Evolutionary conservation across 2,888 invertebrate genomes (phyloP).

Genomic region (Lasioglossum figueresi): DNA sequence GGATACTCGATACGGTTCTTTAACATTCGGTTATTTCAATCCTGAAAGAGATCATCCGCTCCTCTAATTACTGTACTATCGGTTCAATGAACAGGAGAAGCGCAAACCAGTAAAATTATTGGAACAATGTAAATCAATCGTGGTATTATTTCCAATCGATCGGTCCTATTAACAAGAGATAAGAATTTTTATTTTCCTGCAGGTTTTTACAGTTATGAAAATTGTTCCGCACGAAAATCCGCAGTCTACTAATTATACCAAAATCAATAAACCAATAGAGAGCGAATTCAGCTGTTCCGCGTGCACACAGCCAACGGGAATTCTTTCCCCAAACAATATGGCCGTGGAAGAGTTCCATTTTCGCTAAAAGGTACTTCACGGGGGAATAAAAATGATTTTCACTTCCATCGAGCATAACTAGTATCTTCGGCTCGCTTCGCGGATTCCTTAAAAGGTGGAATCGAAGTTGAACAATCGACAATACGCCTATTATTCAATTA

Average conservation of each 20-base stretch:
- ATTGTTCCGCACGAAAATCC: not conserved
- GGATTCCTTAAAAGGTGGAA: not conserved
- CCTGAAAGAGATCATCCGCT: not conserved
- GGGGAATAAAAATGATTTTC: not conserved
- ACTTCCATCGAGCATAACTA: not conserved
- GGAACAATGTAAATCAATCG: not conserved
- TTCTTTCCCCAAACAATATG: not conserved
- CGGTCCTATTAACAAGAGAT: not conserved
- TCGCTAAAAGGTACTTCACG: not conserved
- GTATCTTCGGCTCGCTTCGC: not conserved
- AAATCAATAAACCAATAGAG: not conserved
- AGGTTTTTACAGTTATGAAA: not conserved
- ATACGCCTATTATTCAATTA: not conserved
- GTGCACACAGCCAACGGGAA: not conserved
- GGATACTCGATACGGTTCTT: not conserved
- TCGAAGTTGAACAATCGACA: constrained; percentile 8
- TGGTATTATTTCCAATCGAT: not conserved
- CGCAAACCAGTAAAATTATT: too few relatives aligned
- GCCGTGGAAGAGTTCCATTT: not conserved
- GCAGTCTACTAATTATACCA: not conserved
- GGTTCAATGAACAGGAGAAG: too few relatives aligned
- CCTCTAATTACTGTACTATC: too few relatives aligned
- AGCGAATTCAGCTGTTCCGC: not conserved
- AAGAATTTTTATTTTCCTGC: not conserved
- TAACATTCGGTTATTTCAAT: not conserved